Evolutionary conservation across 1,140 invertebrate genomes (phyloP), one percentile per base, ranked within the genome.

Genomic region (Drosophila tristis): DNA sequence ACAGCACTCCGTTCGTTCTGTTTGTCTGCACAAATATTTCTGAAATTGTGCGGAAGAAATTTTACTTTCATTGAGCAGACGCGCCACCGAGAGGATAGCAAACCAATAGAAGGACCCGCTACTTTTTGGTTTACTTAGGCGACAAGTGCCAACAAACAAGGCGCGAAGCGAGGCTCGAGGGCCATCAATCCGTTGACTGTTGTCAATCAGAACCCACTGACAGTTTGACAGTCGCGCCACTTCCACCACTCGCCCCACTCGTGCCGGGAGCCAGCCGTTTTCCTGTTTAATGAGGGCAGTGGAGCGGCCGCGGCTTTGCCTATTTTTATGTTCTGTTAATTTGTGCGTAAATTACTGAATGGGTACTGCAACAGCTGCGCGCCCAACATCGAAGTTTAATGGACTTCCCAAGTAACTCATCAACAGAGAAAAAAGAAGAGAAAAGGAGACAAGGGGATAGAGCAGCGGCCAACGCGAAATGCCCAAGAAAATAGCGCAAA

Each of bases 251-350:
- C 35, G 35, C 31, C 0, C 31, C 31, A 35, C 9, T 11, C 35
- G 35, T 4, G 31, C 31, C 31, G 3, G 9, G 2, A 35, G 31
- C 31, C 31, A 35, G 31, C 31, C 9, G 31, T 11, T 39, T 39
- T 39, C 1, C 35, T 39, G 0, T 13, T 39, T 39, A 6, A 54
- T 29, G 23, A 25, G n/a, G 15, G 9, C 31, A 25, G 23, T 35
- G 51, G 11, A 50, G 11, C 42, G 13, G 20, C 29, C 5, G n/a
- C 13, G n/a, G 48, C 20, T 48, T 50, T 50, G 45, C 50, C 76
- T 86, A 87, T 85, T 77, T 86, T 85, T 80, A 86, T 86, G 60
- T 44, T 20, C 67, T 86, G 77, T 86, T 85, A 86, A 85, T 85
- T 85, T 80, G 68, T 51, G 64, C 78, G 77, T 74, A 65, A 85